Evolutionary conservation across 2,113 vertebrate species (phyloP), one percentile per base, ranked within the genome.

Genomic region (Anthoscopus minutus): DNA sequence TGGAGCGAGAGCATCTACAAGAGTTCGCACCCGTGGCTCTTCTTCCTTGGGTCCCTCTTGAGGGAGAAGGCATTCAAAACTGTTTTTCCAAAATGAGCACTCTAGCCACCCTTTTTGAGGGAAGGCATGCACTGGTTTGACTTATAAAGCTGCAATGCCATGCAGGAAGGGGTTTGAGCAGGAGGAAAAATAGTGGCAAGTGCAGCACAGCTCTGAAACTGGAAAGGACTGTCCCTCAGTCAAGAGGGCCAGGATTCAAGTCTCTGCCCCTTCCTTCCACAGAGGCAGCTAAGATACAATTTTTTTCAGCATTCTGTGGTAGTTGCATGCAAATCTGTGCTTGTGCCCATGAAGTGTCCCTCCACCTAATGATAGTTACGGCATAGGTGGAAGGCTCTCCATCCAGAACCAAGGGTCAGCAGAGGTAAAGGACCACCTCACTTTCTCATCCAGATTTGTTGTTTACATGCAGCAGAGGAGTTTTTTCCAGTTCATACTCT

Each of bases 1-100:
- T 60, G 30, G 9, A 65, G 13, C 1, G 6, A 77, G 31, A 5
- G 1, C 42, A 85, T 35, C 51, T 37, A 35, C 0, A 5, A 54
- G 25, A 48, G 4, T 4, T 23, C 85, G 27, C 7, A 28, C 11
- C 18, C 1, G 0, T 12, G 4, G 17, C 18, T 80, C 47, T 42
- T 38, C n/a, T 57, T 31, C 56, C 61, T n/a, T 14, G 21, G 21
- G 9, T 45, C 19, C 6, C 7, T 31, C 56, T 54, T 71, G 6
- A 64, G 15, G 10, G 17, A 65, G 24, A 65, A 69, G 13, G 38
- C 47, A 54, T 54, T 50, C 51, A 57, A 70, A 93, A 31, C 2
- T 12, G 1, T 11, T 78, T 85, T 48, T 74, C 51, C 25, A 35
- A 71, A 88, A 35, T 3, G 3, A 69, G 11, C 5, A 20, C 8